These are phyloP conservation scores for Spheniscus humboldti DNA, from an alignment of 2,797 vertebrate genomes.

Conservation along the genomic window DNA sequence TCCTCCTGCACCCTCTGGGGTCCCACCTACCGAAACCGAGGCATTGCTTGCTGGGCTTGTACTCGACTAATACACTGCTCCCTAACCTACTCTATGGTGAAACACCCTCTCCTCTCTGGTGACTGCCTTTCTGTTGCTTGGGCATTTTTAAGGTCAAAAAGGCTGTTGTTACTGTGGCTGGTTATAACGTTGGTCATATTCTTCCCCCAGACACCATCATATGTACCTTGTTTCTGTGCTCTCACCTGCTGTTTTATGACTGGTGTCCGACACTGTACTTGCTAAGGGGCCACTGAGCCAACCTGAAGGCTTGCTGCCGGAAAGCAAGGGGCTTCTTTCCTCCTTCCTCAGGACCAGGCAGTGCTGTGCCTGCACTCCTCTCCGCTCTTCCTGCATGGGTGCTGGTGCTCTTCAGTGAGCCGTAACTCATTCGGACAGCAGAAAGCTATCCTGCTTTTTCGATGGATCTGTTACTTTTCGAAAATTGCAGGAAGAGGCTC, in stretches of 20 bases:
- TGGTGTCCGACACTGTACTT: too few species aligned
- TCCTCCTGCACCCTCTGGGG: background rate
- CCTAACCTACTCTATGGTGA: background rate
- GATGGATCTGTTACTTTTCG: background rate
- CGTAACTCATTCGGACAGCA: background rate
- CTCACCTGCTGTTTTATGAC: background rate
- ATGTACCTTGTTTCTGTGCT: background rate
- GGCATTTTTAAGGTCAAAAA: background rate
- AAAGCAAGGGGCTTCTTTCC: background rate
- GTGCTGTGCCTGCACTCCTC: background rate
- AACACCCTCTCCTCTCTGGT: background rate
- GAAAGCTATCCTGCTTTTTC: background rate
- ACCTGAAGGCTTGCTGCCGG: background rate
- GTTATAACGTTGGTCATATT: background rate
- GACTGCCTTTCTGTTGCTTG: background rate
- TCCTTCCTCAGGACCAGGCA: background rate
- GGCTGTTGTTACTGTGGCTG: background rate
- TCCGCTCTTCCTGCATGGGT: fast-evolving
- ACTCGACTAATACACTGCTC: background rate
- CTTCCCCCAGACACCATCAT: background rate
- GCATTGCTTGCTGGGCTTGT: background rate
- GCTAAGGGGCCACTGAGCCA: background rate
- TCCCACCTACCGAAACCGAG: background rate
- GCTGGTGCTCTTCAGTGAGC: background rate
- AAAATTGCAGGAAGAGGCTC: background rate